Base-by-base conservation (phyloP, 2,113 vertebrate species). In the Oreochromis spilurus region DNA sequence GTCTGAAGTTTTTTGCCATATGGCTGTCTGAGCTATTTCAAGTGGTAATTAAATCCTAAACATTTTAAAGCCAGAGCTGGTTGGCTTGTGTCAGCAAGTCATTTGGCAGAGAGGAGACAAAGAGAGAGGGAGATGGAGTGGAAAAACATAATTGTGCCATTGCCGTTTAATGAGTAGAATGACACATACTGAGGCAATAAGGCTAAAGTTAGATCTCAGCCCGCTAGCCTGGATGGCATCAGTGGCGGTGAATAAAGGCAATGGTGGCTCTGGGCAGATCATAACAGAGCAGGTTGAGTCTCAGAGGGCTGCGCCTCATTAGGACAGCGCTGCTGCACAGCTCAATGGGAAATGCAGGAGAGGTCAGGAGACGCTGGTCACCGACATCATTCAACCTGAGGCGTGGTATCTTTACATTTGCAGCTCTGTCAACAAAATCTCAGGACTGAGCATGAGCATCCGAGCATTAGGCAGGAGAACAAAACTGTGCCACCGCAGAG, bases 1-100 rank as follows among this genome's bases (percentile, higher is more conserved):
- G 98, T 97, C 97, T 97, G 97, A 96, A 89, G 97, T 97, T 97
- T 97, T 96, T 94, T 96, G 97, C 97, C 98, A 98, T 98, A 99
- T 99, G 98, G 97, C 96, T 96, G 97, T 97, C 96, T 94, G 97
- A 97, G 97, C 97, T 98, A 98, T 98, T 98, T 98, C 97, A 97
- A 97, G 97, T 95, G 97, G 97, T 98, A 99, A 99, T 99, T 98
- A 98, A 98, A 98, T 98, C 97, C 97, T 98, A 98, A 98, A 98
- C 97, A 98, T 97, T 97, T 97, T 97, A 97, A 97, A 98, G 97
- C 97, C 97, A 97, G 97, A 97, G 97, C 97, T 96, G 97, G 95
- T 97, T 97, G 97, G 97, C 97, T 97, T 94, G 97, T 97, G 97
- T 94, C 91, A 94, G 87, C 31, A 14, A 84, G 93, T 95, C 91